Conservation (phyloP, 2,113 vertebrate species). For the Misgurnus mizolepis region DNA sequence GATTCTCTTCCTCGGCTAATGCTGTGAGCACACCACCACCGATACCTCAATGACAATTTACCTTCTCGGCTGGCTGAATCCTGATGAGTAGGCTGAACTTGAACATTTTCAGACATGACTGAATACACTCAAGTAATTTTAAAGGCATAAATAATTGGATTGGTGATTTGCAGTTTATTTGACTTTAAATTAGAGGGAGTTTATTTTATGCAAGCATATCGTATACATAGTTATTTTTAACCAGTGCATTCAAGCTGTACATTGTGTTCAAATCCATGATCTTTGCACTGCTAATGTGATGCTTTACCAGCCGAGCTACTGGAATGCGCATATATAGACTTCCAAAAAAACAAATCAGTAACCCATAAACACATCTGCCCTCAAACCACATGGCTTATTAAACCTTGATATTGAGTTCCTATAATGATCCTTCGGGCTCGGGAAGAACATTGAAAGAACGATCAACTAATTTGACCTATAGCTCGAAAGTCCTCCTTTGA, state of each 20-base stretch:
- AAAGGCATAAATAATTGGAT: conserved; percentile 16
- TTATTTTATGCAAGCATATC: background rate
- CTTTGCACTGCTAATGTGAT: too few species aligned
- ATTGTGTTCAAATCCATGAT: too few species aligned
- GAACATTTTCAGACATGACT: conserved; percentile 28
- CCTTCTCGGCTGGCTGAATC: conserved; percentile 37
- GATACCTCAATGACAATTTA: conserved; percentile 46
- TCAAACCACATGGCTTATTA: conserved; percentile 35
- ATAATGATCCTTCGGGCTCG: conserved; percentile 15
- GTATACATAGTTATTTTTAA: too few species aligned
- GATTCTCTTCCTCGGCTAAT: conserved; percentile 44
- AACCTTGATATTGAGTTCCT: conserved; percentile 20
- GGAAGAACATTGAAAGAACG: conserved; percentile 18
- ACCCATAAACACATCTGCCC: conserved; percentile 16
- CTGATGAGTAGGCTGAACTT: conserved; percentile 48
- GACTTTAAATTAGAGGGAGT: conserved; percentile 8
- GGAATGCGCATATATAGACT: too few species aligned
- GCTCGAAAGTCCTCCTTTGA: conserved; percentile 33
- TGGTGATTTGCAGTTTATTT: conserved; percentile 12
- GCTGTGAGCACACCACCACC: conserved; percentile 35
- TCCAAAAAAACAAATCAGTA: background rate
- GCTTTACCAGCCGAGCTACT: too few species aligned
- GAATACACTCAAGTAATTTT: conserved; percentile 13
- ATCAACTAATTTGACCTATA: conserved; percentile 44
- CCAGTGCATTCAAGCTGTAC: too few species aligned